A percentile compares a stretch with the other conserved stretches of the same genome.
These are phyloP conservation scores for Vicugna pacos DNA, from an alignment of 2,113 vertebrate genomes.

Conservation along the genomic window DNA sequence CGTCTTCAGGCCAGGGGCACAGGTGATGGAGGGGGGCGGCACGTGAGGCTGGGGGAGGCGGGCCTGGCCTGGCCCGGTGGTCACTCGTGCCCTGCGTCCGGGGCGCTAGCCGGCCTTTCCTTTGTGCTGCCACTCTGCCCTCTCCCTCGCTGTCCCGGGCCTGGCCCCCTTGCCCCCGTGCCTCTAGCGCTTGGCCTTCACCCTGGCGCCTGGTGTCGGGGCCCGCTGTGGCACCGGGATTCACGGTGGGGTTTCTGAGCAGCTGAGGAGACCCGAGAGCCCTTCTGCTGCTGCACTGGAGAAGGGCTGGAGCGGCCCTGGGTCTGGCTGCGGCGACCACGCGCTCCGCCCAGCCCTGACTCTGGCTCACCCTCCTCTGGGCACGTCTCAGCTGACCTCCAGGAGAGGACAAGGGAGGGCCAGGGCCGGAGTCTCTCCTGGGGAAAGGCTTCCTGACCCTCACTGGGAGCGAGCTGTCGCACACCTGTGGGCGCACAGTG, in stretches of 20 bases:
- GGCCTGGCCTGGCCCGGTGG: background rate
- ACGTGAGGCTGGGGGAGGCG: fast-evolving
- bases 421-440: background rate
- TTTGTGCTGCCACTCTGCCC: background rate
- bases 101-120: background rate
- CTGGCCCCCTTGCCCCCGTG: background rate
- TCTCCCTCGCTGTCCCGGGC: background rate
- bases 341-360: too few species aligned
- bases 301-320: fast-evolving
- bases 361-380: background rate
- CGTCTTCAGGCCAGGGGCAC: background rate
- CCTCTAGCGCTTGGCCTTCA: background rate
- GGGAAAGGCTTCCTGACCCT: background rate
- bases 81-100: too few species aligned
- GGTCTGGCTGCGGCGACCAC: too few species aligned
- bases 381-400: background rate
- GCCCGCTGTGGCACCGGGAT: background rate
- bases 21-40: fast-evolving
- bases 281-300: too few species aligned
- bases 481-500: fast-evolving
- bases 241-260: background rate
- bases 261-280: background rate
- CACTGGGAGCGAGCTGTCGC: fast-evolving
- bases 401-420: too few species aligned
- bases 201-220: background rate